Conservation (phyloP, 2,888 invertebrate species). For the Lydus trimaculatus region DNA sequence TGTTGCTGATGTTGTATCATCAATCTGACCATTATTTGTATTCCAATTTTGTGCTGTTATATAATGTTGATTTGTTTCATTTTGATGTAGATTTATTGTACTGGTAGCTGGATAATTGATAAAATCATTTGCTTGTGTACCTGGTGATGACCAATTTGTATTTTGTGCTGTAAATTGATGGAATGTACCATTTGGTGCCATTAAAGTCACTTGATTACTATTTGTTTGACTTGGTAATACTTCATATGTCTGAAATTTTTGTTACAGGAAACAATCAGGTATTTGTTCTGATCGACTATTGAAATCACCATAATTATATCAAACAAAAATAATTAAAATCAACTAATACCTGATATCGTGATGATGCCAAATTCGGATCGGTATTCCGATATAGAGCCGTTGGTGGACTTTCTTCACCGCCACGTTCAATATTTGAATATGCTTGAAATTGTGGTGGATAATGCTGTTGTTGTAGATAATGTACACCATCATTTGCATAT, state of each 20-base stretch:
- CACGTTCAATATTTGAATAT: constrained; percentile 36
- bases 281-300: not conserved
- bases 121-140: constrained; percentile 19
- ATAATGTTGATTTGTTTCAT: constrained; percentile 37
- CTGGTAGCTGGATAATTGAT: constrained; percentile 4
- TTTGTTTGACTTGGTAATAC: constrained; percentile 57
- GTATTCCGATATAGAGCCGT: constrained; percentile 67
- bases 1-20: constrained; percentile 28
- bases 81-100: constrained; percentile 33
- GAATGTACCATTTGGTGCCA: constrained; percentile 59
- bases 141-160: constrained; percentile 21
- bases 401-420: constrained; percentile 62
- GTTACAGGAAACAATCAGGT: not conserved
- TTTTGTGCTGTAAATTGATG: constrained; percentile 34
- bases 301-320: not conserved
- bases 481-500: constrained; percentile 45
- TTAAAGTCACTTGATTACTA: constrained; percentile 68
- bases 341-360: constrained; percentile 56
- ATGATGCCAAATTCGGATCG: constrained; percentile 73
- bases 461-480: constrained; percentile 49
- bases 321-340: not conserved
- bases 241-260: constrained; percentile 37
- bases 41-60: constrained; percentile 23
- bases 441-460: constrained; percentile 39
- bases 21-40: constrained; percentile 31